These are phyloP conservation scores for Alectura lathami DNA, from an alignment of 2,113 vertebrate genomes.

Conservation along the genomic window DNA sequence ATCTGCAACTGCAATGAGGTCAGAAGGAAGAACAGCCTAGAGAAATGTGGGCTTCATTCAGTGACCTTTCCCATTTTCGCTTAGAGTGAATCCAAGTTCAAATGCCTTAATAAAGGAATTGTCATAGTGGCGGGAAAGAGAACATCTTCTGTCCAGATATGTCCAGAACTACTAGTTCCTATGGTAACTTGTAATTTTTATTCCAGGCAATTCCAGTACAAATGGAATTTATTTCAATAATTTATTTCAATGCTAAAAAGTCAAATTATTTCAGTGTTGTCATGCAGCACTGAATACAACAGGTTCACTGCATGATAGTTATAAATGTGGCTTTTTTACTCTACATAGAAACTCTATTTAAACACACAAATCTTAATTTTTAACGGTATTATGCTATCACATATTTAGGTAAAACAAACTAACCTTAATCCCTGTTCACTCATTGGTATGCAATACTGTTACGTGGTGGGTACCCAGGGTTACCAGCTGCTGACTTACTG, in stretches of 20 bases:
- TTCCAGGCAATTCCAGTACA: neutral
- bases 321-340: neutral
- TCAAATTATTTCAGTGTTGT: neutral
- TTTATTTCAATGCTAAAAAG: neutral
- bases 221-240: neutral
- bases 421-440: neutral
- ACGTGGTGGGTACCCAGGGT: fast-evolving
- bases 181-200: neutral
- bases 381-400: neutral
- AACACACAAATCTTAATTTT: neutral
- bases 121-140: neutral
- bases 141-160: neutral
- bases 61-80: neutral
- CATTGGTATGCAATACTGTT: neutral
- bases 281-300: neutral
- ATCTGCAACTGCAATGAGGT: neutral
- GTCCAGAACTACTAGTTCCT: neutral
- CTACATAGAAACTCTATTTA: neutral
- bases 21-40: constrained; percentile 2
- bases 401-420: neutral
- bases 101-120: constrained; percentile 1
- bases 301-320: neutral
- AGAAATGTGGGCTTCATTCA: neutral
- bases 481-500: neutral
- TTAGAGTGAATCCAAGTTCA: neutral